phyloP scores from a whole-genome alignment of 2,797 vertebrate genomes.

The Urophycis tenuis region DNA sequence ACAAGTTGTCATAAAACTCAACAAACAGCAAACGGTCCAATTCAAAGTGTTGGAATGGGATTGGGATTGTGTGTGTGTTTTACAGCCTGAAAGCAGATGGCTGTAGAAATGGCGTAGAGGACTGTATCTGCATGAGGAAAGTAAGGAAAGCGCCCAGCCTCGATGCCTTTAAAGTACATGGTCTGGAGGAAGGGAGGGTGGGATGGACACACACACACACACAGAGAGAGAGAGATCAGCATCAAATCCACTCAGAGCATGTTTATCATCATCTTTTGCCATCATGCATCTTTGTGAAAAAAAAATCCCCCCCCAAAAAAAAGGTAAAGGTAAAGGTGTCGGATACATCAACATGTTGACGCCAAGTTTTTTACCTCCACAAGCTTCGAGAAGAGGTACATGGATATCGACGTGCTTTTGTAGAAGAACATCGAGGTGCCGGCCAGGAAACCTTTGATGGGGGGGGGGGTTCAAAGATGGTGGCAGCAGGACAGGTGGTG shows the following conservation, averaged over 20 bases:
- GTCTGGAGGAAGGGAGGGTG: conserved; percentile 66
- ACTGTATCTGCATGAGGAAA: conserved; percentile 91
- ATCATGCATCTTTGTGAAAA: neutral
- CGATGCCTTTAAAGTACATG: conserved; percentile 97
- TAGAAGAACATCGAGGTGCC: conserved; percentile 99
- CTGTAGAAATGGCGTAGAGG: conserved; percentile 92
- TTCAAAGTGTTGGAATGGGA: neutral
- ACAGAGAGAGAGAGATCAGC: too few species aligned
- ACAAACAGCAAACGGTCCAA: neutral
- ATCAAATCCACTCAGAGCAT: neutral
- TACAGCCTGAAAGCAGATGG: conserved; percentile 98
- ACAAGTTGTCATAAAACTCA: conserved; percentile 4
- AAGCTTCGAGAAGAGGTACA: conserved; percentile 96
- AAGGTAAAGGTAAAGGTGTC: too few species aligned
- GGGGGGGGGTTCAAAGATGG: neutral
- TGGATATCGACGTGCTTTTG: conserved; percentile 96
- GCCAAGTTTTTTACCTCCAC: conserved; percentile 81
- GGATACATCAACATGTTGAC: neutral
- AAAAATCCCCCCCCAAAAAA: neutral
- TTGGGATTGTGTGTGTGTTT: conserved; percentile 59
- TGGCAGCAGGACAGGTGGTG: neutral
- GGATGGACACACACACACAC: neutral
- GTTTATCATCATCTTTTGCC: neutral
- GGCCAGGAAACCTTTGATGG: conserved; percentile 82
- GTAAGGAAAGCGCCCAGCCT: conserved; percentile 91